Evolutionary conservation across 2,113 vertebrate species (phyloP), one percentile per base, ranked within the genome.

Genomic region (Thoracochromis brauschi): DNA sequence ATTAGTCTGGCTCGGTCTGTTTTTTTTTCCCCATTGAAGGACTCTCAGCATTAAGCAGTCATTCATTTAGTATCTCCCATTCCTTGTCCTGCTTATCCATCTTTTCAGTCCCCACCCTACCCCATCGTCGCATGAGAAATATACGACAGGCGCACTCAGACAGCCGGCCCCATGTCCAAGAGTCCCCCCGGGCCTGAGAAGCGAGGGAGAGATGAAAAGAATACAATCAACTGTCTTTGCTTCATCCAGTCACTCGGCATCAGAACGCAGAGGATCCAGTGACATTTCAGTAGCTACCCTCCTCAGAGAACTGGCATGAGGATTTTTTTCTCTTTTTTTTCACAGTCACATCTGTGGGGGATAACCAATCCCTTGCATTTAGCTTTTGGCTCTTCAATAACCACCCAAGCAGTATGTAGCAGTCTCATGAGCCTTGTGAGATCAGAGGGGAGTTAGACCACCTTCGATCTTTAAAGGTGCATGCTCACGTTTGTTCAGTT

Each of bases 1-100:
- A 94, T 94, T 91, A 87, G 82, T 91, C 91, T 55, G 4, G 90
- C 94, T 93, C 87, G 81, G 93, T 92, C 93, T 87, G 83, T 40
- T 89, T 5, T 1, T 9, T 63, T 85, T 85, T 79, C 51, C 87
- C 51, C 87, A 92, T 82, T 89, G 81, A 90, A 90, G 60, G 40
- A 89, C 91, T 88, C 89, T 85, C 60, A 75, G 88, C 81, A 80
- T 63, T 93, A 75, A 82, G n/a, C 80, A 89, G 80, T 38, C 63
- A 86, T 93, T 95, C 91, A 91, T 94, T 92, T 81, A 79, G 78
- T 80, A 80, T 85, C 86, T 80, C 53, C 16, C 86, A 12, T 63
- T 81, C 35, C 81, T 86, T 24, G 81, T 73, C 85, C 54, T 16
- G 9, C 68, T 88, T 58, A 9, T 85, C 71, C 33, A 8, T 75